A percentile compares a stretch with the other conserved stretches of the same genome.
Conservation (phyloP, 1,140 invertebrate genomes). For the Melitaea cinxia region DNA sequence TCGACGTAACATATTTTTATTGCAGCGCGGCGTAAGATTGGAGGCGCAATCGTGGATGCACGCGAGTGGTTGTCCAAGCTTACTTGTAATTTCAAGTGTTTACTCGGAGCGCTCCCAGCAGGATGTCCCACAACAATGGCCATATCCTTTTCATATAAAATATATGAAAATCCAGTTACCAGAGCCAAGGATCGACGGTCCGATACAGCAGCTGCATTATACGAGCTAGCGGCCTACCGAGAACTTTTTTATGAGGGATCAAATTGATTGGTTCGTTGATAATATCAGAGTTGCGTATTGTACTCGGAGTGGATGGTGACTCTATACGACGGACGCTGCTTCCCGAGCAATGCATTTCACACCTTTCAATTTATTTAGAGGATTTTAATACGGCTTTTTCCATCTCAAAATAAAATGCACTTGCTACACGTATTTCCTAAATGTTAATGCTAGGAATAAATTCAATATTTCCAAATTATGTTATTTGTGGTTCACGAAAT, state of each 20-base stretch:
- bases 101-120: slow-evolving; percentile 67
- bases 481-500: slow-evolving; percentile 30
- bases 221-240: slow-evolving; percentile 66
- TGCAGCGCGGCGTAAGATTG: slow-evolving; percentile 73
- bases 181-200: slow-evolving; percentile 65
- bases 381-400: neutral
- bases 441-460: neutral
- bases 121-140: slow-evolving; percentile 72
- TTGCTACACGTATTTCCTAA: neutral
- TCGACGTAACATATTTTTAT: slow-evolving; percentile 57
- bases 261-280: slow-evolving; percentile 80
- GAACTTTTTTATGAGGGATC: slow-evolving; percentile 78
- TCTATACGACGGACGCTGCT: neutral
- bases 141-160: slow-evolving; percentile 81
- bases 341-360: slow-evolving; percentile 45
- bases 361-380: slow-evolving; percentile 38
- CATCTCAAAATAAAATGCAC: neutral
- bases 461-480: neutral
- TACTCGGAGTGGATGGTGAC: slow-evolving; percentile 28
- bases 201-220: slow-evolving; percentile 68
- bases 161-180: slow-evolving; percentile 77
- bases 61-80: slow-evolving; percentile 53
- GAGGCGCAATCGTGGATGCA: slow-evolving; percentile 67
- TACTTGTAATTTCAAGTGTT: slow-evolving; percentile 80
- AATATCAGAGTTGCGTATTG: slow-evolving; percentile 70